Evolutionary conservation across 1,140 invertebrate species (phyloP).

Genomic region (Orchesella cincta): DNA sequence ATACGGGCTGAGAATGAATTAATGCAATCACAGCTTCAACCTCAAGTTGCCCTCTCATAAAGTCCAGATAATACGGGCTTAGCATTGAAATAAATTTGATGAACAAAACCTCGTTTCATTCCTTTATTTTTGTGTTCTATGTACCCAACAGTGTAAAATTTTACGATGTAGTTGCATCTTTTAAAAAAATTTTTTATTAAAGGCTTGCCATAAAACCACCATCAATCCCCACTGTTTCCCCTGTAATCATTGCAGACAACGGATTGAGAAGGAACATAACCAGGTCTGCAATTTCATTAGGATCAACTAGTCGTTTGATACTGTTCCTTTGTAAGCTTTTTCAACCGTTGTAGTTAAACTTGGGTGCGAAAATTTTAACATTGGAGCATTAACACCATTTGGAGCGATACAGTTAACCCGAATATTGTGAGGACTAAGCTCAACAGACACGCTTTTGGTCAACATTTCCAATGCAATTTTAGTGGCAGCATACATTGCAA

Average conservation of each 20-base stretch:
- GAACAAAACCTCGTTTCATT: too few relatives aligned
- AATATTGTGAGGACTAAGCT: constrained; percentile 73
- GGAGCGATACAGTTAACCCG: constrained; percentile 79
- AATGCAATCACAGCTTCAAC: too few relatives aligned
- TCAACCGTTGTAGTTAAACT: not conserved
- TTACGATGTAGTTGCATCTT: not conserved
- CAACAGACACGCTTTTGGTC: constrained; percentile 78
- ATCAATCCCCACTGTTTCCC: not conserved
- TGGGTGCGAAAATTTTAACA: not conserved
- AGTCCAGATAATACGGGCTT: too few relatives aligned
- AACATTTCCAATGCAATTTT: constrained; percentile 86
- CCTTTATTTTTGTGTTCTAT: too few relatives aligned
- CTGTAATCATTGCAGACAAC: not conserved
- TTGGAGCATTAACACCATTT: not conserved
- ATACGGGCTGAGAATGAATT: too few relatives aligned
- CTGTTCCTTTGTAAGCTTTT: not conserved
- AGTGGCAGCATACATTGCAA: constrained; percentile 81
- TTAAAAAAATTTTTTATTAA: not conserved
- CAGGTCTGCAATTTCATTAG: not conserved
- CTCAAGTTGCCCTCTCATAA: too few relatives aligned
- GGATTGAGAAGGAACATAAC: not conserved
- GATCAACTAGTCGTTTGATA: not conserved
- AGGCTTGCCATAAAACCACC: not conserved
- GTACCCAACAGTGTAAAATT: not conserved
- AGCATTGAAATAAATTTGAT: too few relatives aligned